These are phyloP conservation scores for Cettia cetti DNA, from an alignment of 2,113 vertebrate species.

Conservation along the genomic window DNA sequence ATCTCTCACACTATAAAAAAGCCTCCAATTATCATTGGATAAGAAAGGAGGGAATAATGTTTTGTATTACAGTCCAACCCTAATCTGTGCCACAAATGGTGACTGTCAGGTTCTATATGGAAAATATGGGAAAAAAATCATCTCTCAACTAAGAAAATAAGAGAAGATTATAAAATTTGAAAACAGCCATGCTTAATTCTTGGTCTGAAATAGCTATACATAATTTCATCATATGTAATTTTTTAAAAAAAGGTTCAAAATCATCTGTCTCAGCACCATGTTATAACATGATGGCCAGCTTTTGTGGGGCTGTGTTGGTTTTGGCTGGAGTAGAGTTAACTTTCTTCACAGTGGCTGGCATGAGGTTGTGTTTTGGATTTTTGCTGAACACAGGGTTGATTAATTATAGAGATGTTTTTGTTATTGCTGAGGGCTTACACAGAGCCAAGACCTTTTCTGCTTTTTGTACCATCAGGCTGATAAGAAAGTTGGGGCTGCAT, in stretches of 20 bases:
- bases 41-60: neutral
- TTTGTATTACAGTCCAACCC: neutral
- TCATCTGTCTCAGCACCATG: neutral
- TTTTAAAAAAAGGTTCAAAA: neutral
- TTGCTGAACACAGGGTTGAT: neutral
- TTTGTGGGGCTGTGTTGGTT: neutral
- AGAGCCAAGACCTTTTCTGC: neutral
- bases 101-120: neutral
- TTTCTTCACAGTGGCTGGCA: neutral
- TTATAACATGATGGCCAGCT: neutral
- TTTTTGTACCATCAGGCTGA: fast-evolving
- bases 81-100: neutral
- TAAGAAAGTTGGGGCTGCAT: neutral
- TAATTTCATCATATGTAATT: neutral
- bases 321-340: neutral
- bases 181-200: neutral
- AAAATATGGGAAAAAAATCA: neutral
- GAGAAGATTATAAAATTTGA: neutral
- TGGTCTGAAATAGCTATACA: neutral
- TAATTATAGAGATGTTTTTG: neutral
- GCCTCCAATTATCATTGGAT: neutral
- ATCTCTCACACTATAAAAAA: neutral
- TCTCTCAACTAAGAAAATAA: neutral
- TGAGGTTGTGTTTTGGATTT: neutral
- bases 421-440: neutral